Evolutionary conservation across 2,797 vertebrate genomes (phyloP).

Genomic region (Miichthys miiuy): DNA sequence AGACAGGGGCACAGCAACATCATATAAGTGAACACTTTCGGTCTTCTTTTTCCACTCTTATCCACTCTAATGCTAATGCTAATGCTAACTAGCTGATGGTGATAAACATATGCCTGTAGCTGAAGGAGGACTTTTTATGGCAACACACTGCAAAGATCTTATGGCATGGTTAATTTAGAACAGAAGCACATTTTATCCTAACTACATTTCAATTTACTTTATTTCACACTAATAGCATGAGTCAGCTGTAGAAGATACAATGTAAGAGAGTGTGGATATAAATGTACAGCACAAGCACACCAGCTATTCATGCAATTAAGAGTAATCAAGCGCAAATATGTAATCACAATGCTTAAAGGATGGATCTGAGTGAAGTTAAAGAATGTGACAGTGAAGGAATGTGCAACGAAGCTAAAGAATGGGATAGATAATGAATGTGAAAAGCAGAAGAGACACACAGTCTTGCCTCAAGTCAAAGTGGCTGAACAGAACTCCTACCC

Average conservation of each 20-base stretch:
- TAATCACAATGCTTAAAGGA: too few relatives aligned
- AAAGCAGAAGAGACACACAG: too few relatives aligned
- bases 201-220: constrained; percentile 8
- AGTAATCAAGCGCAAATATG: too few relatives aligned
- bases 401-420: too few relatives aligned
- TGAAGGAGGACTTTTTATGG: constrained; percentile 4
- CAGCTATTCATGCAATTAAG: too few relatives aligned
- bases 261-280: too few relatives aligned
- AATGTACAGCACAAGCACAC: too few relatives aligned
- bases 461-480: too few relatives aligned
- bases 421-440: too few relatives aligned
- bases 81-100: constrained; percentile 26
- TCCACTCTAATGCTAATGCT: constrained; percentile 3
- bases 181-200: constrained; percentile 7
- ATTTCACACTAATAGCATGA: neutral
- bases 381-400: too few relatives aligned
- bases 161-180: neutral
- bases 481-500: neutral
- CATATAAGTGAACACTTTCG: constrained; percentile 24
- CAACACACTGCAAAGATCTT: constrained; percentile 7
- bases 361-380: too few relatives aligned
- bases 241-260: neutral
- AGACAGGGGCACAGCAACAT: constrained; percentile 16
- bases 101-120: constrained; percentile 34
- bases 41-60: constrained; percentile 34